A percentile compares a stretch with the other conserved stretches of the same genome.
phyloP scores from a whole-genome alignment of 2,888 invertebrate species.

The Drosophila borealis region DNA sequence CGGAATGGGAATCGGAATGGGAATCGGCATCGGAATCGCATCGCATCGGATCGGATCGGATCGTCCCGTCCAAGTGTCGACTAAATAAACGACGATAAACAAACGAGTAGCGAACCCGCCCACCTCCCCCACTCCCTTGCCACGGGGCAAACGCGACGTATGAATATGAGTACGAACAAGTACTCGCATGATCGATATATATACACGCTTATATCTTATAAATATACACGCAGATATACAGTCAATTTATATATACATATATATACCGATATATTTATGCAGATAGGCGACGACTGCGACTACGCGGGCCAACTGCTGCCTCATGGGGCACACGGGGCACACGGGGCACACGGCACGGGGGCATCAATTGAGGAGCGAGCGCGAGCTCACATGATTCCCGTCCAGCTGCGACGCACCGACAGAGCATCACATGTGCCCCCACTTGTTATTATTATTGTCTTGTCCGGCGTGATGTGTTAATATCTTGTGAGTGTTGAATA shows the following conservation, averaged over 20 bases:
- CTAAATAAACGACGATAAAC: conserved; percentile 39
- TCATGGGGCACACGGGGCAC: conserved; percentile 42
- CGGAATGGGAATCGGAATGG: conserved; percentile 24
- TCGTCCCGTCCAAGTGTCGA: conserved; percentile 44
- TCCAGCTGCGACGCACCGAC: conserved; percentile 49
- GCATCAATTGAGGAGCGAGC: conserved; percentile 41
- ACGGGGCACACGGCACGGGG: conserved; percentile 1
- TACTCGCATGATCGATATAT: conserved; percentile 52
- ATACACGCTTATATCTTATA: conserved; percentile 17
- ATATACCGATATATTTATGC: conserved; percentile 35
- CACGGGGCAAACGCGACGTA: not conserved
- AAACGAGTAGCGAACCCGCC: conserved; percentile 7
- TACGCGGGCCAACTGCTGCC: conserved; percentile 14
- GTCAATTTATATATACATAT: conserved; percentile 1
- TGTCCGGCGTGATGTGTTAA: conserved; percentile 75
- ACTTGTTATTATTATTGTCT: conserved; percentile 40
- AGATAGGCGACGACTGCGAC: conserved; percentile 45
- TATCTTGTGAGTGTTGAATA: conserved; percentile 53
- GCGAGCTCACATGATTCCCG: conserved; percentile 54
- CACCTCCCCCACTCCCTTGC: no score
- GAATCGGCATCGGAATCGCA: conserved; percentile 18
- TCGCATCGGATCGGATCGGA: conserved; percentile 43
- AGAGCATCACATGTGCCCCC: conserved; percentile 68
- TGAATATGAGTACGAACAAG: conserved; percentile 36
- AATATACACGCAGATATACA: conserved; percentile 6